phyloP scores from a whole-genome alignment of 2,888 invertebrate species.

The Bugula neritina region DNA sequence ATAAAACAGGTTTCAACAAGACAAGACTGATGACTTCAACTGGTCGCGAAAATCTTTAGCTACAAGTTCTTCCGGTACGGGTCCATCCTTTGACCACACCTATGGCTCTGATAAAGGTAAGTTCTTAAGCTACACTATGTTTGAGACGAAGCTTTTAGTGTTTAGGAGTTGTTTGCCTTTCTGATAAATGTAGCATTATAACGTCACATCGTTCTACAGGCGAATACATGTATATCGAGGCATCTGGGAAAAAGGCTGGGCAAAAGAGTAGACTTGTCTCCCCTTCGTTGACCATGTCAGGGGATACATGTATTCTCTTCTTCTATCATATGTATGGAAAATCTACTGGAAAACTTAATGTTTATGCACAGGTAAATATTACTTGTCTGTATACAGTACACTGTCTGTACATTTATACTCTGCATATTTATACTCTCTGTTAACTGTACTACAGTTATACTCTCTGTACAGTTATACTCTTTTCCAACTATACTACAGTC shows the following conservation, averaged over 20 bases:
- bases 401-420: too few relatives aligned
- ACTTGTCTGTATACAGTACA: too few relatives aligned
- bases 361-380: slow-evolving; percentile 37
- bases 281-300: slow-evolving; percentile 28
- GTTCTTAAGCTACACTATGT: neutral
- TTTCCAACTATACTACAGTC: too few relatives aligned
- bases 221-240: slow-evolving; percentile 41
- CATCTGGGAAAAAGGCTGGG: slow-evolving; percentile 28
- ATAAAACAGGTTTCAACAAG: slow-evolving; percentile 24
- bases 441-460: too few relatives aligned
- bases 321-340: slow-evolving; percentile 50
- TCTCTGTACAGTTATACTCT: too few relatives aligned
- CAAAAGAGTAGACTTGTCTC: slow-evolving; percentile 26
- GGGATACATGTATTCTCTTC: slow-evolving; percentile 41
- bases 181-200: neutral
- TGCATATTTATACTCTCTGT: too few relatives aligned
- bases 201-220: slow-evolving; percentile 27
- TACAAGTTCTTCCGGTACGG: slow-evolving; percentile 34
- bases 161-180: neutral
- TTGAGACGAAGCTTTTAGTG: neutral
- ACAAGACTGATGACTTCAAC: slow-evolving; percentile 38
- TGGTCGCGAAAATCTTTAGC: slow-evolving; percentile 39
- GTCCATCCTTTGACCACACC: slow-evolving; percentile 39
- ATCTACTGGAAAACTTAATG: slow-evolving; percentile 41
- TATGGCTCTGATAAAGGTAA: slow-evolving; percentile 38